A percentile compares a stretch with the other conserved stretches of the same genome.
Conservation (phyloP, 2,888 invertebrate genomes). For the Heliconius ethilla region DNA sequence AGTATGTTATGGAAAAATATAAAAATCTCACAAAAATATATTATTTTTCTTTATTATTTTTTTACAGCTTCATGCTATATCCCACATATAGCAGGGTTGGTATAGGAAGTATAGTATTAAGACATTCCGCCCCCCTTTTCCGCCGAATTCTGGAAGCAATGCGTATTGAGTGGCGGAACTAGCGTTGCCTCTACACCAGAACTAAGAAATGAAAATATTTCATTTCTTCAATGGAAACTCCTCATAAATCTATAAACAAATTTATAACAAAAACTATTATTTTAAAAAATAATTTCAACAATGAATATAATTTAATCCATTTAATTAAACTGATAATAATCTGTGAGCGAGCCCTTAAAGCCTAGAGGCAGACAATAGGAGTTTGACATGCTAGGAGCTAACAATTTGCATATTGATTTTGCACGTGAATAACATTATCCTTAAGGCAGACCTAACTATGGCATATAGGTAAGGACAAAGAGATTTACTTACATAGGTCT, state of each 20-base stretch:
- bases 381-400: conserved; percentile 59
- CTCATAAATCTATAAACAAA: neutral
- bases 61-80: too few species aligned
- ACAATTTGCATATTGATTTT: conserved; percentile 69
- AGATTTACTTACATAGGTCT: neutral
- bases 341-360: conserved; percentile 31
- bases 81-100: too few species aligned
- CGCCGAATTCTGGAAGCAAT: too few species aligned
- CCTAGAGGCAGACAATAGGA: conserved; percentile 49
- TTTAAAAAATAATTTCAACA: neutral
- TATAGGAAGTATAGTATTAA: too few species aligned
- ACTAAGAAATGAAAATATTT: too few species aligned
- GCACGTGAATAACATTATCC: conserved; percentile 53
- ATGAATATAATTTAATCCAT: neutral
- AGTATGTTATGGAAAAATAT: too few species aligned
- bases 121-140: too few species aligned
- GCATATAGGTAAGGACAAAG: conserved; percentile 29
- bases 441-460: conserved; percentile 35
- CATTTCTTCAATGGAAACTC: too few species aligned
- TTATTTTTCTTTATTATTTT: too few species aligned
- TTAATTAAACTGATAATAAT: conserved; percentile 19
- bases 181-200: too few species aligned
- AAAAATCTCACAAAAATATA: too few species aligned
- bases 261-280: neutral
- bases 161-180: too few species aligned